phyloP scores from a whole-genome alignment of 2,888 invertebrate genomes.

The Scotopteryx bipunctaria region DNA sequence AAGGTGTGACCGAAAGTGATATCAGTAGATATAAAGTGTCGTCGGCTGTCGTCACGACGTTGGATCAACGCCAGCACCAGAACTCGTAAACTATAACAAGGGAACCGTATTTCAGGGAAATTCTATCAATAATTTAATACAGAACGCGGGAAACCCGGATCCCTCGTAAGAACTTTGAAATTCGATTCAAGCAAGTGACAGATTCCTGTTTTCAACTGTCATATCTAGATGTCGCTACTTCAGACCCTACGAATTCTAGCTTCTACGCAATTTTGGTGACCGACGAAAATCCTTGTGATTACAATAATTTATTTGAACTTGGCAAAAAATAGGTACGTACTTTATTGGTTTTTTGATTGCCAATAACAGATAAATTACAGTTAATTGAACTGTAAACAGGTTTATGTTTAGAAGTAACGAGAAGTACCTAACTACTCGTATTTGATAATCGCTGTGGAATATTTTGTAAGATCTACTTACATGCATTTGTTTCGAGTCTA shows the following conservation, averaged over 20 bases:
- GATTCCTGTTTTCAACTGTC: not conserved
- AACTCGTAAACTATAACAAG: conserved; percentile 30
- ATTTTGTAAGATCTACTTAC: too few species aligned
- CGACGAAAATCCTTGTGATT: not conserved
- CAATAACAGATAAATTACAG: too few species aligned
- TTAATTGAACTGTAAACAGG: too few species aligned
- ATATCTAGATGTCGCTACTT: not conserved
- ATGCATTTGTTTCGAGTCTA: too few species aligned
- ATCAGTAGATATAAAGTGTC: conserved; percentile 32
- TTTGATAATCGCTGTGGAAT: too few species aligned
- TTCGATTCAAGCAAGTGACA: not conserved
- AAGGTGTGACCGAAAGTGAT: conserved; percentile 16
- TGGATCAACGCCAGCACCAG: conserved; percentile 34
- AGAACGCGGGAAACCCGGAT: not conserved
- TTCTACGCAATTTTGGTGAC: too few species aligned
- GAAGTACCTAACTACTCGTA: too few species aligned
- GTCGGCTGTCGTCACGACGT: conserved; percentile 23
- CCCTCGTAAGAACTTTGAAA: not conserved
- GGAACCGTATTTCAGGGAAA: conserved; percentile 2
- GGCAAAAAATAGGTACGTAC: too few species aligned
- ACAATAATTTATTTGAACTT: not conserved
- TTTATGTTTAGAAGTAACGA: too few species aligned
- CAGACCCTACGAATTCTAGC: not conserved
- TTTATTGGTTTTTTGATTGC: too few species aligned
- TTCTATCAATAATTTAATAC: conserved; percentile 4